Base-by-base conservation (phyloP, 2,888 invertebrate genomes). In the Synergus itoensis region DNA sequence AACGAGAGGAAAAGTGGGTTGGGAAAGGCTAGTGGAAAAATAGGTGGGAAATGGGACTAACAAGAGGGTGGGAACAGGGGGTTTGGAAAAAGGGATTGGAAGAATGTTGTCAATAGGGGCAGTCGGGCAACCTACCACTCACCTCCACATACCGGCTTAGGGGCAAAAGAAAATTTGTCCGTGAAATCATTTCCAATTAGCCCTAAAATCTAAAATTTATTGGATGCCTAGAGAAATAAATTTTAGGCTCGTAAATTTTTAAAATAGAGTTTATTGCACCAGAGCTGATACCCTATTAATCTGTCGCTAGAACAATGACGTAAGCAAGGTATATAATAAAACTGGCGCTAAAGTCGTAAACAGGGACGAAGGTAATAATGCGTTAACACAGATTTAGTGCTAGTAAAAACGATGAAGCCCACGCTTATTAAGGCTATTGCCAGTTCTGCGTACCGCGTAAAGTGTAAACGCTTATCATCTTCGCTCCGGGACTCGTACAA, bases 361-460 rank as follows among this genome's bases (percentile, higher is more conserved):
- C 73, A 76, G 67, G 45, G 62, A 75, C 78, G 81, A 79, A 78
- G 77, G 85, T 86, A 86, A 84, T 88, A 86, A 88, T 84, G 84
- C 85, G 84, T 87, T 88, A 86, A 88, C 86, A 85, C 86, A 84
- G 87, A 87, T 88, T 88, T 86, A 87, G 79, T 83, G 81, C 80
- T 80, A 77, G 85, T 86, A 84, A 87, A 87, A 85, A 84, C 78
- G 80, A 78, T 67, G 73, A 76, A 69, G 67, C 75, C 81, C 76
- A 77, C 79, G 76, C 82, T 84, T 84, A 83, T 88, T 88, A 87
- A 88, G 82, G 83, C 79, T 7, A 60, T 86, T 86, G 83, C 82
- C 69, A 77, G 77, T 69, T 69, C 69, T 69, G 69, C 69, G 69
- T 48, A 69, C 69, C 69, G 45, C 48, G 45, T 28, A 69, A 69